Evolutionary conservation across 2,888 invertebrate species (phyloP), one percentile per base, ranked within the genome.

Genomic region (Caenorhabditis japonica): DNA sequence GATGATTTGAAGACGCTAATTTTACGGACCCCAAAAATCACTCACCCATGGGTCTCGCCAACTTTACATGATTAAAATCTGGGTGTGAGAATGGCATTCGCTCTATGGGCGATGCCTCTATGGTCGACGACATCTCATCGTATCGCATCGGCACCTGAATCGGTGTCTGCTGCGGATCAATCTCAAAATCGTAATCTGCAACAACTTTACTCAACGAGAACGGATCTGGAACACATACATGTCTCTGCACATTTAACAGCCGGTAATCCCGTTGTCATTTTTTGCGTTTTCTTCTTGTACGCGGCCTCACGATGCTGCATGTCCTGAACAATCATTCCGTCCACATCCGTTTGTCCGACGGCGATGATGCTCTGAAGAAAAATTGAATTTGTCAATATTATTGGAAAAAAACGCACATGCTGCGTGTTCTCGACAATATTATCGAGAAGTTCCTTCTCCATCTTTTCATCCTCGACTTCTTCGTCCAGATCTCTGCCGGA

Each of bases 321-420:
- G n/a, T 58, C 62, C 34, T 33, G 4, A 49, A 46, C 27, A 15
- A 55, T 55, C 25, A 44, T 34, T 12, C 58, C 56, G 19, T 71
- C 53, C 33, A 62, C 36, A 8, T 69, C 68, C 17, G 69, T 51
- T 13, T 74, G 74, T n/a, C 69, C 74, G 36, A 74, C 53, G 17
- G 60, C 62, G 27, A 74, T 74, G 44, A 74, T 74, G 59, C 64
- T 74, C 74, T 74, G 73, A 34, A 55, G 58, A 8, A 30, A 27
- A 46, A 3, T 21, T 4, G 10, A 8, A 25, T 39, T 25, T 12
- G 7, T 36, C 7, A 19, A 30, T 43, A 25, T 34, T 12, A 41
- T 61, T 21, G 5, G 2, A 47, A 33, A 41, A 3, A 25, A 1
- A 8, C 49, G 33, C 44, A 68, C 74, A 21, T 74, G 68, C 23